Conservation (phyloP, 2,888 invertebrate genomes). For the Mythimna vitellina region DNA sequence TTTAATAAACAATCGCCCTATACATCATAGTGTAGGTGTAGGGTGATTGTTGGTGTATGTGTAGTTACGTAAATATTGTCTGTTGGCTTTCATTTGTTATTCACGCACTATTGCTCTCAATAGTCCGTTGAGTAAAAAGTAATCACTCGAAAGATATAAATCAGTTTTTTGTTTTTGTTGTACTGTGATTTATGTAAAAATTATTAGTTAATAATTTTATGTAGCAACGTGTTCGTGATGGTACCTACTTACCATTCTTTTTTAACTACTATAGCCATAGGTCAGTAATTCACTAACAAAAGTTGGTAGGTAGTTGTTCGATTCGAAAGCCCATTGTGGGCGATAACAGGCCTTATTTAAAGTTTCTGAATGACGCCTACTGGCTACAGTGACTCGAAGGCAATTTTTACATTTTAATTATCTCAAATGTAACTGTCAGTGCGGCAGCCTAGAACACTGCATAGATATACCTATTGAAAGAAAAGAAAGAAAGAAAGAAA, state of each 20-base stretch:
- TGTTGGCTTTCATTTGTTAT: constrained; percentile 57
- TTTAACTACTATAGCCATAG: constrained; percentile 14
- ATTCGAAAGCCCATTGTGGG: constrained; percentile 42
- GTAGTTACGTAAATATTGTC: constrained; percentile 60
- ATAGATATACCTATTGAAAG: too few relatives aligned
- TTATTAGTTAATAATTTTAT: background rate
- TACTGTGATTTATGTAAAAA: background rate
- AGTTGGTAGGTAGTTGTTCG: constrained; percentile 19
- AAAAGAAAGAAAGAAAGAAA: too few relatives aligned
- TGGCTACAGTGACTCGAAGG: constrained; percentile 21
- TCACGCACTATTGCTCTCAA: constrained; percentile 67
- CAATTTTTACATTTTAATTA: constrained; percentile 52
- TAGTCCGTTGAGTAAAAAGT: constrained; percentile 59
- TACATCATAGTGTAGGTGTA: constrained; percentile 34
- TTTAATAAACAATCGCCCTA: constrained; percentile 50
- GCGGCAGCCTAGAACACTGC: background rate
- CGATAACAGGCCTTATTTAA: constrained; percentile 44
- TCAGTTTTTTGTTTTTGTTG: constrained; percentile 6
- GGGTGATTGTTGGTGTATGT: background rate
- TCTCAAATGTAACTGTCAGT: constrained; percentile 30
- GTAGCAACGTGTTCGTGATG: background rate
- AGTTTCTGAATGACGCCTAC: constrained; percentile 35
- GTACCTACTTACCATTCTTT: background rate
- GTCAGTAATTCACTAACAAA: constrained; percentile 28
- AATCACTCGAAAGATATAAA: constrained; percentile 17